Evolutionary conservation across 2,888 invertebrate genomes (phyloP), one percentile per base, ranked within the genome.

Genomic region (Cosmia pyralina): DNA sequence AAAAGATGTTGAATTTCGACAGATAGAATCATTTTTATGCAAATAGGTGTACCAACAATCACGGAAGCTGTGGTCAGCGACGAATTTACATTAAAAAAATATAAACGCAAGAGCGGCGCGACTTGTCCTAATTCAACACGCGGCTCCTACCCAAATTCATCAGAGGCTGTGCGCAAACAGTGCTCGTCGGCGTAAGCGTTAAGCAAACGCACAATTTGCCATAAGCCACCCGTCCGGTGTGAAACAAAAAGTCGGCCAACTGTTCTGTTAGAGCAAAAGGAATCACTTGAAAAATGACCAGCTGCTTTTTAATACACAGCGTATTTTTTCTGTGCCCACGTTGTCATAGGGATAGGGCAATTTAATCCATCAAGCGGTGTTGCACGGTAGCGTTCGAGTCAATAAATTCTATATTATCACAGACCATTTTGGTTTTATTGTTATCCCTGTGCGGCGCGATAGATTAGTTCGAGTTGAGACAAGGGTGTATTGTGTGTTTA

Each of bases 341-440:
- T 96, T 96, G 96, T 96, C 96, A 96, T 95, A 96, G 95, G 95
- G 96, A 92, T 89, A 92, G 92, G 95, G 96, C 96, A 96, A 96
- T 96, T 96, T 96, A 96, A 96, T 96, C 96, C 96, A 96, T 96
- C 96, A 96, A 92, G 91, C 93, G 91, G 88, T 88, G 90, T 88
- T 93, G 91, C 92, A 90, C 91, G 91, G 90, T 88, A 89, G 91
- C 92, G 93, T 91, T 93, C 93, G 91, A 92, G 90, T 90, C 96
- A 93, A 95, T 96, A 96, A 95, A 95, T 95, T 95, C 94, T 95
- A 92, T 94, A 94, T 95, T 93, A 94, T 94, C 92, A 92, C 91
- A 91, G 91, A 90, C 92, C 92, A 91, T 94, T 95, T 94, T 94
- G 93, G 92, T 95, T 95, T 95, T 95, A 94, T 94, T 94, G 92